phyloP scores from a whole-genome alignment of 2,888 invertebrate genomes.

The Thymelicus lineola region DNA sequence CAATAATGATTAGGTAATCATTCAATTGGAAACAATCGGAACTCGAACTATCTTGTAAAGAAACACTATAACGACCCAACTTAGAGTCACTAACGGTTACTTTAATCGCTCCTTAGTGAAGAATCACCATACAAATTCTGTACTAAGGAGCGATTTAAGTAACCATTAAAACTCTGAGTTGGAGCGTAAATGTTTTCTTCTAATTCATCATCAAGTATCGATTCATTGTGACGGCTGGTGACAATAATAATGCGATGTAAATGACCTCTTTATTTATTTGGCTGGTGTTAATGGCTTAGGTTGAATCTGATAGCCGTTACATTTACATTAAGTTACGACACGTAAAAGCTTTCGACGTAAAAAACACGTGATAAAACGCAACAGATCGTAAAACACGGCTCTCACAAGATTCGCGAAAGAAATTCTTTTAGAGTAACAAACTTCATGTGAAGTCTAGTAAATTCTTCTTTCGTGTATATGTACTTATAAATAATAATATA shows the following conservation, averaged over 20 bases:
- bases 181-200: no score
- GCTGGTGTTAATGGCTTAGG: slow-evolving; percentile 19
- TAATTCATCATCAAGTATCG: no score
- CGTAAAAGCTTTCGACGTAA: slow-evolving; percentile 42
- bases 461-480: slow-evolving; percentile 6
- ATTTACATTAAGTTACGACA: slow-evolving; percentile 41
- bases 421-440: slow-evolving; percentile 4
- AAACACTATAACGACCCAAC: no score
- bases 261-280: slow-evolving; percentile 13
- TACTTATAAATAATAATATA: neutral
- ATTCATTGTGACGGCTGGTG: no score
- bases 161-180: no score
- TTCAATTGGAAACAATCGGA: no score
- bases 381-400: slow-evolving; percentile 35
- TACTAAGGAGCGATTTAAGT: no score
- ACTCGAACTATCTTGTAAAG: no score
- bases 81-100: no score
- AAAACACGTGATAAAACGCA: slow-evolving; percentile 26
- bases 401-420: slow-evolving; percentile 18
- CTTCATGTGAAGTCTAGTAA: slow-evolving; percentile 11
- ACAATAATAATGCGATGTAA: slow-evolving; percentile 11
- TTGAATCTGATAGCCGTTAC: slow-evolving; percentile 33
- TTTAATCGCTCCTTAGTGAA: no score
- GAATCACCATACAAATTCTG: no score
- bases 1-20: no score